Evolutionary conservation across 2,888 invertebrate species (phyloP), one percentile per base, ranked within the genome.

Genomic region (Melanotus villosus): DNA sequence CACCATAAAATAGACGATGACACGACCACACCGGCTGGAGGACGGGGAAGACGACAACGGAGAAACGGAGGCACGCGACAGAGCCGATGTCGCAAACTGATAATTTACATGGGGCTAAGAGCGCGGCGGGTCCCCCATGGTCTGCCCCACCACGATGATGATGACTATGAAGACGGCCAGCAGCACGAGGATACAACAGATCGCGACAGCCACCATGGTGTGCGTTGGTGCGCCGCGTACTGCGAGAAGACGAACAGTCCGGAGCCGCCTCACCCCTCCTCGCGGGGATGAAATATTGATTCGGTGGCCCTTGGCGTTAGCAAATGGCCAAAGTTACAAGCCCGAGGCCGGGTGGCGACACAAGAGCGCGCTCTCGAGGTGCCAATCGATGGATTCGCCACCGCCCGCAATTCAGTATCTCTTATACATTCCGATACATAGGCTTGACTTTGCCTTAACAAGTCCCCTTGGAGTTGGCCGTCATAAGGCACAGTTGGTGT

Each of bases 81-180:
- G 43, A 19, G 47, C 19, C 45, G 45, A 47, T 34, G 34, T 57
- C 36, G 65, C 4, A 16, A 43, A 43, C 19, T 36, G 21, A 18
- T 9, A 34, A 57, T 12, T 9, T 9, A 30, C 19, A n/a, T 41
- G 62, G 68, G 83, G 81, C 82, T 86, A 86, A 70, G 77, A 77
- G 67, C 76, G 75, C 70, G 78, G 79, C 63, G 82, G 82, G 45
- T 79, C 80, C 79, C 90, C 90, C 83, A 93, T 90, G 79, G 91
- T 90, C 86, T 93, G 92, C 18, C 93, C 93, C 72, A 93, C 91
- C 75, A 93, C 92, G 78, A 93, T 93, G 84, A 93, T 93, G 81
- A 93, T 90, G 75, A 93, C 89, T 79, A 93, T 93, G 87, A 94
- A 94, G 76, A 93, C 93, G 76, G 92, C 90, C 82, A 93, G 87